These are phyloP conservation scores for Apodemus agrarius DNA, from an alignment of 2,797 vertebrate genomes.

Conservation along the genomic window DNA sequence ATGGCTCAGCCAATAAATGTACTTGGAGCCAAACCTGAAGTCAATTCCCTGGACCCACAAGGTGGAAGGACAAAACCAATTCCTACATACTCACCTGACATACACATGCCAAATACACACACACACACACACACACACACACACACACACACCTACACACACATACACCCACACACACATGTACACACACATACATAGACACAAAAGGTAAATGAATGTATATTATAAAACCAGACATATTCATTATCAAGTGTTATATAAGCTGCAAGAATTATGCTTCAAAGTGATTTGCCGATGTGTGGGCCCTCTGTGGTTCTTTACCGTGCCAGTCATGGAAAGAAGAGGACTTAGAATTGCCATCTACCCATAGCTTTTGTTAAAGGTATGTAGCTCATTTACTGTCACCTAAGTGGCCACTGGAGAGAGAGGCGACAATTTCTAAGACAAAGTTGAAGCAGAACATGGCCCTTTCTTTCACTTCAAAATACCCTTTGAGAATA, in stretches of 20 bases:
- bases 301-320: background rate
- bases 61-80: background rate
- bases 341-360: background rate
- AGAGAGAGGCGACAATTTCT: background rate
- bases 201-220: background rate
- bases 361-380: background rate
- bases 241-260: background rate
- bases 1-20: background rate
- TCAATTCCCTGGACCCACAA: background rate
- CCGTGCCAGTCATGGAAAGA: rapidly evolving
- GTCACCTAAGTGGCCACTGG: background rate
- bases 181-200: background rate
- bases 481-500: background rate
- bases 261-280: rapidly evolving
- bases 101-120: background rate
- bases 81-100: background rate
- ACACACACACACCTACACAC: background rate
- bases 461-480: background rate
- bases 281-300: background rate
- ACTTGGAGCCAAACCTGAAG: background rate
- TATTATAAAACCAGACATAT: background rate
- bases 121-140: background rate
- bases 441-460: background rate
- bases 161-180: background rate
- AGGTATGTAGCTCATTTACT: background rate